Percentiles rank a stretch among this genome's conserved stretches.
These are phyloP conservation scores for Channa argus DNA, from an alignment of 2,113 vertebrate genomes.

Conservation along the genomic window DNA sequence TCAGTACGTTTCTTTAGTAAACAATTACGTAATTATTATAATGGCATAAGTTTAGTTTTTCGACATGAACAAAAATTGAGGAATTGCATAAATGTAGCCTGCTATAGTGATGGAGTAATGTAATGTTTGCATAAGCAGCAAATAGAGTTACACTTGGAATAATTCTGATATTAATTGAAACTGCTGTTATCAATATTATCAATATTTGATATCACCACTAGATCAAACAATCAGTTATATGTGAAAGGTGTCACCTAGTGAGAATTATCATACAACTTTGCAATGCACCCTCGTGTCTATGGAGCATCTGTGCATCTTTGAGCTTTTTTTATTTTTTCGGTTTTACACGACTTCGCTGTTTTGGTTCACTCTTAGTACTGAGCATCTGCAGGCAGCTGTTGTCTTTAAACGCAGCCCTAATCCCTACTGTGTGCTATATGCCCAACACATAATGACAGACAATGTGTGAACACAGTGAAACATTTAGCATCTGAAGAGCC, in stretches of 20 bases:
- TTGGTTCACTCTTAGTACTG: not conserved
- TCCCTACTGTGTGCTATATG: not conserved
- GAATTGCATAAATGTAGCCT: too few relatives aligned
- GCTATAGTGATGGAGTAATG: too few relatives aligned
- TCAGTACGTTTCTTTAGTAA: too few relatives aligned
- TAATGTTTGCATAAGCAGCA: too few relatives aligned
- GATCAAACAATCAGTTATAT: too few relatives aligned
- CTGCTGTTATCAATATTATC: too few relatives aligned
- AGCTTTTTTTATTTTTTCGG: not conserved
- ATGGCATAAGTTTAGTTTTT: too few relatives aligned
- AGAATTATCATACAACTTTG: not conserved
- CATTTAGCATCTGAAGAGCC: not conserved
- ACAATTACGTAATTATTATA: too few relatives aligned
- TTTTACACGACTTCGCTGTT: not conserved
- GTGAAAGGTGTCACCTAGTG: not conserved
- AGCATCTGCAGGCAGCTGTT: not conserved
- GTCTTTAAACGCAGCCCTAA: constrained; percentile 6
- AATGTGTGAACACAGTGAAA: not conserved
- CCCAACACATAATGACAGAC: constrained; percentile 1
- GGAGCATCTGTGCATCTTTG: not conserved
- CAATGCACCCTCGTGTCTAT: not conserved
- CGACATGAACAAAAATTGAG: too few relatives aligned
- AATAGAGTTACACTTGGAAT: too few relatives aligned
- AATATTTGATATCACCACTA: too few relatives aligned
- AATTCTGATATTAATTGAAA: too few relatives aligned